Evolutionary conservation across 2,797 vertebrate genomes (phyloP), one percentile per base, ranked within the genome.

Genomic region (Dromococcyx pavoninus): DNA sequence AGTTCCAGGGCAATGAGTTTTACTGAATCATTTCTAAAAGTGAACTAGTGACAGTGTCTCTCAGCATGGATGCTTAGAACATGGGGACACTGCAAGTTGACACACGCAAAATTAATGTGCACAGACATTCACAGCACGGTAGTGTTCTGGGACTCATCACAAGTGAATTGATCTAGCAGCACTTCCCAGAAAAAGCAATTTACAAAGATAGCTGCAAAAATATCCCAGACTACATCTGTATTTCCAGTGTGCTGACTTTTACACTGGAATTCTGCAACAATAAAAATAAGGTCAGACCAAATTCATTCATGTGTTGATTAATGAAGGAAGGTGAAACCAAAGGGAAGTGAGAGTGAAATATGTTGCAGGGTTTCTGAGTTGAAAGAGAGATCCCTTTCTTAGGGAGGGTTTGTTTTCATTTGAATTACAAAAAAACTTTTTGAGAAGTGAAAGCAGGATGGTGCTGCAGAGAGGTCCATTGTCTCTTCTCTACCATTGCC

Each of bases 401-500:
- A 53, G 73, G 73, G 58, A 51, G 37, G 16, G 50, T 58, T 67
- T 70, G 82, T 56, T 88, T 75, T 79, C 64, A 93, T 95, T 94
- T 91, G 86, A 95, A 95, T 96, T 53, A 92, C 92, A 93, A 94
- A 95, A 84, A n/a, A 67, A 5, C 39, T 61, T 75, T 73, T 43
- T 73, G 76, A 82, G 70, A 92, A 76, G 79, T 90, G 73, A 88
- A 87, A 95, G 84, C 48, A 62, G 56, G 66, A 46, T 53, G 57
- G 81, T 91, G 85, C 76, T 93, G 93, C 89, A 86, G 74, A 92
- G 35, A 35, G n/a, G 30, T 24, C 70, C 60, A 73, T 64, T 92
- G 76, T 81, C 70, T 53, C 80, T 25, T 44, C 33, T 48, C 21
- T 35, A 9, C 35, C 48, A 32, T 0, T 17, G 70, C 39, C n/a